Evolutionary conservation across 2,797 vertebrate genomes (phyloP).

Genomic region (Nasua narica): DNA sequence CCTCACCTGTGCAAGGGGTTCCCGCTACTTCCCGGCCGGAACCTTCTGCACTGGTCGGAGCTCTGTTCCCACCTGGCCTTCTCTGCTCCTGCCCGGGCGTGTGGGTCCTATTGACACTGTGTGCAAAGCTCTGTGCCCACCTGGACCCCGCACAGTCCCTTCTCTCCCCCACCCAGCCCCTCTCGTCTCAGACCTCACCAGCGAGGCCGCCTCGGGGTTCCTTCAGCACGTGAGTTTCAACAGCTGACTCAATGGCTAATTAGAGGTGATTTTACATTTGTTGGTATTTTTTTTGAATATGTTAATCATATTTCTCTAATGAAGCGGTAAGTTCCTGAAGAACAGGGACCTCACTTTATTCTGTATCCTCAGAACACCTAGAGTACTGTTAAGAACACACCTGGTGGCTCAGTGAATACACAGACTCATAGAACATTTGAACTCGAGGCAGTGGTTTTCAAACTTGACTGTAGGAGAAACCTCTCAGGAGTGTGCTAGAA

Average conservation of each 20-base stretch:
- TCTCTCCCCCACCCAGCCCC: background rate
- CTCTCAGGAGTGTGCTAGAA: background rate
- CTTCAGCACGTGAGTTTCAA: background rate
- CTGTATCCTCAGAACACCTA: background rate
- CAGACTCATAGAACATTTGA: background rate
- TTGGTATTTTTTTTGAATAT: background rate
- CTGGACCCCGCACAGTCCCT: background rate
- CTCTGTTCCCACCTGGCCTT: background rate
- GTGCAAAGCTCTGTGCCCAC: background rate
- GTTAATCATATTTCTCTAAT: background rate
- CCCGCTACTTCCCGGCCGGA: rapidly evolving
- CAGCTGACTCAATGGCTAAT: background rate
- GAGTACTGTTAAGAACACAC: background rate
- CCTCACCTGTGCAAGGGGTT: background rate
- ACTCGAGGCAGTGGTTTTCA: background rate
- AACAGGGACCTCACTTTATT: background rate
- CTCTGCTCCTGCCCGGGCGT: background rate
- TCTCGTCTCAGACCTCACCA: background rate
- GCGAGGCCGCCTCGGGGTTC: background rate
- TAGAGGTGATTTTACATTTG: background rate
- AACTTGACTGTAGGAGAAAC: background rate
- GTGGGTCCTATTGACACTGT: background rate
- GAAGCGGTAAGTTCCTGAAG: background rate
- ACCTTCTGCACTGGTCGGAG: background rate
- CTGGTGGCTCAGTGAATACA: background rate